These are phyloP conservation scores for Prunella himalayana DNA, from an alignment of 2,113 vertebrate species.

Conservation along the genomic window DNA sequence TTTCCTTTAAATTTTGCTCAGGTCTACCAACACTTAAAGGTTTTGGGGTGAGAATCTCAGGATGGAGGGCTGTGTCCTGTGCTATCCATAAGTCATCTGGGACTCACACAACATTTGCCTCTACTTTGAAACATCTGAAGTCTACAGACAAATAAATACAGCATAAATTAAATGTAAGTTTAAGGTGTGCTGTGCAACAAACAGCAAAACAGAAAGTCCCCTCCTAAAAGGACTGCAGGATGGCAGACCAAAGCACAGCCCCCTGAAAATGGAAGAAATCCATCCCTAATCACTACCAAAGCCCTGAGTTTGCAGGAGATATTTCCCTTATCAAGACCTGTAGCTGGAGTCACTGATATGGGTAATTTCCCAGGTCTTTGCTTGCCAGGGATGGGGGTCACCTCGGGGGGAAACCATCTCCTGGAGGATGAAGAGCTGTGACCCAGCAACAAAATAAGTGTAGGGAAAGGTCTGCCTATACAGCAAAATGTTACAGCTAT, in stretches of 20 bases:
- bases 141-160: background rate
- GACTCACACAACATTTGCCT: accelerated
- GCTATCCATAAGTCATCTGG: background rate
- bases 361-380: background rate
- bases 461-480: background rate
- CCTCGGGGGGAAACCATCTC: background rate
- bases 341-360: background rate
- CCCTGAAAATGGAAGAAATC: background rate
- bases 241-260: background rate
- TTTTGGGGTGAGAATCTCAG: background rate
- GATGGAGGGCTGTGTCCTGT: background rate
- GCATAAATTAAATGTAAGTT: background rate
- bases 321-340: conserved; percentile 18
- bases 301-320: conserved; percentile 9
- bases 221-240: background rate
- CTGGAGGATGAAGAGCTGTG: background rate
- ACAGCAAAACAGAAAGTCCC: background rate
- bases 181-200: background rate
- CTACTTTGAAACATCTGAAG: background rate
- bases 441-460: background rate
- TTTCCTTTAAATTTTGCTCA: background rate
- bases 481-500: background rate
- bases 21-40: background rate
- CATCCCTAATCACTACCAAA: background rate
- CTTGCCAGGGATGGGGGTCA: background rate